A percentile compares a stretch with the other conserved stretches of the same genome.
These are phyloP conservation scores for Drosophila setifemur DNA, from an alignment of 1,140 invertebrate genomes.

Conservation along the genomic window DNA sequence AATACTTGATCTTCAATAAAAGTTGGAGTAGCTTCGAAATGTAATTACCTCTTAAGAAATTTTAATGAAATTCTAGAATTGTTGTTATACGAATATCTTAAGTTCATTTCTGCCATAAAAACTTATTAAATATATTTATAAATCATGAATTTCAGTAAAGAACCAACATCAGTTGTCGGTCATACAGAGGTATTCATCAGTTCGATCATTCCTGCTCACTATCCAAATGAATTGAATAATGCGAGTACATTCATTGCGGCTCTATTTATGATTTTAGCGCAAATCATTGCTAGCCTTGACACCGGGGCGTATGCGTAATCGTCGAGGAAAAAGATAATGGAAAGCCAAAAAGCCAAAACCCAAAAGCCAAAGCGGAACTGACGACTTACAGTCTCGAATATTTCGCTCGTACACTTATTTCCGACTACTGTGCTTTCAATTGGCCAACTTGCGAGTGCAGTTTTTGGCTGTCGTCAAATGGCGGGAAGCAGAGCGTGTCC, in stretches of 20 bases:
- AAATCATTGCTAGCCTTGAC: conserved; percentile 57
- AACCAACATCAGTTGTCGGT: too few species aligned
- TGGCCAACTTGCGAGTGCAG: conserved; percentile 5
- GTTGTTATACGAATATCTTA: too few species aligned
- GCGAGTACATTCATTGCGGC: conserved; percentile 14
- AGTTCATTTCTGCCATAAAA: too few species aligned
- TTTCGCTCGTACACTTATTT: conserved; percentile 7
- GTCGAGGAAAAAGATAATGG: background rate
- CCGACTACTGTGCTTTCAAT: background rate
- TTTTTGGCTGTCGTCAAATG: conserved; percentile 59
- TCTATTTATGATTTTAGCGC: conserved; percentile 18
- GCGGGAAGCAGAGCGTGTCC: conserved; percentile 64
- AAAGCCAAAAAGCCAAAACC: too few species aligned
- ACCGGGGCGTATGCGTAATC: conserved; percentile 60
- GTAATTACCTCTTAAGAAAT: too few species aligned
- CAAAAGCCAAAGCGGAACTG: conserved; percentile 21
- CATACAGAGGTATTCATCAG: background rate
- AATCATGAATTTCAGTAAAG: too few species aligned
- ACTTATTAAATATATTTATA: too few species aligned
- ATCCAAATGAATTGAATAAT: background rate
- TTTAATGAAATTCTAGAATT: too few species aligned
- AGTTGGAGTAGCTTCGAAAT: too few species aligned
- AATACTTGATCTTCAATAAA: too few species aligned
- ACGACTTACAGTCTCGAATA: background rate
- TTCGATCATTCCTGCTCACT: background rate